A percentile compares a stretch with the other conserved stretches of the same genome.
Evolutionary conservation across 2,888 invertebrate genomes (phyloP).

Genomic region (Chaitophorus viminalis): DNA sequence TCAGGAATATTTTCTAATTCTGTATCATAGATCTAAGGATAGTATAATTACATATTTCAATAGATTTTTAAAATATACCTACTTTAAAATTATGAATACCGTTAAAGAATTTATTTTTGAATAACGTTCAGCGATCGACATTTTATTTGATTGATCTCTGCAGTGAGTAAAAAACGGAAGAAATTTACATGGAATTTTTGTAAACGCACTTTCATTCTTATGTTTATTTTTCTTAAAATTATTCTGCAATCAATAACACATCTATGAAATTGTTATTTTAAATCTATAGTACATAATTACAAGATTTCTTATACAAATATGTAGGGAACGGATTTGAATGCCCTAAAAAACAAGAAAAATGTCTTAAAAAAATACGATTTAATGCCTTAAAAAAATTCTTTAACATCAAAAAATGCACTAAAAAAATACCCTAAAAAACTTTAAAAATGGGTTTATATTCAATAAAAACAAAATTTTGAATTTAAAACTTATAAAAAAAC

Average conservation of each 20-base stretch:
- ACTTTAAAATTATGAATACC: background rate
- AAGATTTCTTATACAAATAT: too few species aligned
- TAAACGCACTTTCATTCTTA: background rate
- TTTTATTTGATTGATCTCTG: slow-evolving; percentile 3
- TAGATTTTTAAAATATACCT: background rate
- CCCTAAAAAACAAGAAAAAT: too few species aligned
- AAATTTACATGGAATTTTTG: slow-evolving; percentile 4
- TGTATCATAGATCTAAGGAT: slow-evolving; percentile 65
- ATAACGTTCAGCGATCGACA: background rate
- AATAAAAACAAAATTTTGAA: too few species aligned
- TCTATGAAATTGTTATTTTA: background rate
- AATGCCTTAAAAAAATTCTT: too few species aligned
- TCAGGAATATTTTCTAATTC: slow-evolving; percentile 70
- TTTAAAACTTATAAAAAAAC: too few species aligned
- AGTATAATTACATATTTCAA: background rate
- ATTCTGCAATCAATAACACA: slow-evolving; percentile 2
- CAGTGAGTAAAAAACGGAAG: background rate
- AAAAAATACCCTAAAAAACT: too few species aligned
- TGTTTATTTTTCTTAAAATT: background rate
- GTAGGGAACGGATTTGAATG: too few species aligned
- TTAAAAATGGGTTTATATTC: too few species aligned
- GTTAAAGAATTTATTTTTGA: slow-evolving; percentile 25
- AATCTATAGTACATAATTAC: background rate
- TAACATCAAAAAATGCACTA: too few species aligned
- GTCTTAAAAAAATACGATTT: too few species aligned